phyloP scores from a whole-genome alignment of 2,888 invertebrate species.

The Punctoribates punctum region DNA sequence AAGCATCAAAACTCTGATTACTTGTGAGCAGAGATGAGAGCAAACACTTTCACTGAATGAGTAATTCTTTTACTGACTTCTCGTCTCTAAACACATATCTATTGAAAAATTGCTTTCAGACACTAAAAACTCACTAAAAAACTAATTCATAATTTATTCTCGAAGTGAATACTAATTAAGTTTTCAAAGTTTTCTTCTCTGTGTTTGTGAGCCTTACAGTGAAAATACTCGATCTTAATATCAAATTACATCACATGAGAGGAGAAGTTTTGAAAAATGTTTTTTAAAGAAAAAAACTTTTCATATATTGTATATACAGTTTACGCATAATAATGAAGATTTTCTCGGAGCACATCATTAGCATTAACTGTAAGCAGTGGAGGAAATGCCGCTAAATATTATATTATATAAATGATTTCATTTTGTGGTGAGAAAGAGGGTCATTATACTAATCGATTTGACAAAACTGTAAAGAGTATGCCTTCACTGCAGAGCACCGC shows the following conservation, averaged over 20 bases:
- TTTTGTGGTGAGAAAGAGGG: slow-evolving; percentile 34
- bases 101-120: slow-evolving; percentile 22
- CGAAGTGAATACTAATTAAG: slow-evolving; percentile 36
- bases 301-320: slow-evolving; percentile 16
- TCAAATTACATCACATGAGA: slow-evolving; percentile 32
- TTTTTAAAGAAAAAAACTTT: slow-evolving; percentile 11
- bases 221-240: slow-evolving; percentile 32
- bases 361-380: slow-evolving; percentile 24
- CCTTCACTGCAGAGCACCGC: background rate
- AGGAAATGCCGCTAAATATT: slow-evolving; percentile 31
- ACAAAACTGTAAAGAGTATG: slow-evolving; percentile 30
- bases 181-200: slow-evolving; percentile 26
- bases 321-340: slow-evolving; percentile 28
- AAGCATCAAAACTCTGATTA: slow-evolving; percentile 24
- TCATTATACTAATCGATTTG: slow-evolving; percentile 36
- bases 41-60: too few relatives aligned
- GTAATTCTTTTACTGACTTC: too few relatives aligned
- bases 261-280: slow-evolving; percentile 31
- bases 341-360: slow-evolving; percentile 29
- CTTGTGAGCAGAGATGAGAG: background rate
- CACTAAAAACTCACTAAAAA: slow-evolving; percentile 24
- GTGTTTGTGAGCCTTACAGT: background rate
- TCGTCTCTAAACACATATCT: background rate
- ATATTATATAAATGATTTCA: slow-evolving; percentile 37
- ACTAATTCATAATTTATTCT: slow-evolving; percentile 37